Conservation (phyloP, 2,797 vertebrate species). For the Sus cebifrons region DNA sequence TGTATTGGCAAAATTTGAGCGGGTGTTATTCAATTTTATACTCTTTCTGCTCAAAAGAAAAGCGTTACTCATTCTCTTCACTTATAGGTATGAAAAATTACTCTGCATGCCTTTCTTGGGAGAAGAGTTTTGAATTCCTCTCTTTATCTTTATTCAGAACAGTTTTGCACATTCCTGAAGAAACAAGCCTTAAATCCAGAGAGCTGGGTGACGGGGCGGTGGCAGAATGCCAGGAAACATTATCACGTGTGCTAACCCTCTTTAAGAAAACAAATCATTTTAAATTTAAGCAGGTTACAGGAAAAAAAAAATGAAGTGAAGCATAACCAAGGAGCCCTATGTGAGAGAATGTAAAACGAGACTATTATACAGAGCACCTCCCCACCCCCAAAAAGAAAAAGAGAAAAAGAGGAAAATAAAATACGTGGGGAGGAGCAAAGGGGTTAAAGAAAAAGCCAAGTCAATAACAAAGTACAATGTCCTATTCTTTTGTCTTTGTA, state of each 20-base stretch:
- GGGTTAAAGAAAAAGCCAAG: background rate
- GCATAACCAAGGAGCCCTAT: background rate
- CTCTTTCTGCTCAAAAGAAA: constrained; percentile 49
- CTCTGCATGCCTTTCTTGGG: constrained; percentile 59
- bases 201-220: constrained; percentile 6
- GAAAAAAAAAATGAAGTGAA: constrained; percentile 38
- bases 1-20: background rate
- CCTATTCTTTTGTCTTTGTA: background rate
- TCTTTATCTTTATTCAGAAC: constrained; percentile 76
- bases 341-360: constrained; percentile 30
- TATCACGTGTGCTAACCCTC: constrained; percentile 34
- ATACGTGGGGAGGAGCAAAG: background rate
- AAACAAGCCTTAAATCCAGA: constrained; percentile 76
- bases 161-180: constrained; percentile 77
- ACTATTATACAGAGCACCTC: background rate
- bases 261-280: constrained; percentile 76
- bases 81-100: constrained; percentile 74
- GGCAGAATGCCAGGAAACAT: constrained; percentile 76
- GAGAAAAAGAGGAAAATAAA: background rate
- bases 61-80: constrained; percentile 20
- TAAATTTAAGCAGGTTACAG: constrained; percentile 62
- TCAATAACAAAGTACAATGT: constrained; percentile 35
- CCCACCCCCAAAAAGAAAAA: background rate
- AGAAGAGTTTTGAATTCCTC: constrained; percentile 77
- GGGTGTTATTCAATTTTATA: constrained; percentile 23